These are phyloP conservation scores for Synergus laeviventris DNA, from an alignment of 2,888 invertebrate species.

Conservation along the genomic window DNA sequence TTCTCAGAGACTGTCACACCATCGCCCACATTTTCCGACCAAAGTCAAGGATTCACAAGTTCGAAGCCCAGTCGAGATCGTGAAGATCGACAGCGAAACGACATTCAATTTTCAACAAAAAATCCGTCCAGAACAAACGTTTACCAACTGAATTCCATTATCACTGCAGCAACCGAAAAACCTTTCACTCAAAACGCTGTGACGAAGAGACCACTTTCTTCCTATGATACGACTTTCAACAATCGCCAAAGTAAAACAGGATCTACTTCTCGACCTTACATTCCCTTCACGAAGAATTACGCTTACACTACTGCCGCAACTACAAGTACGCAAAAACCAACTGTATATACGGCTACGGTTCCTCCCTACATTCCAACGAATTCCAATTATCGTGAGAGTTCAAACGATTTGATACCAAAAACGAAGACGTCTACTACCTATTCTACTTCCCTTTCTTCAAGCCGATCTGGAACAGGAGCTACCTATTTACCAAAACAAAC, in stretches of 20 bases:
- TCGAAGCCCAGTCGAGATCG: background rate
- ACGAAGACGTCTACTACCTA: slow-evolving; percentile 50
- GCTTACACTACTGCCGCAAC: slow-evolving; percentile 60
- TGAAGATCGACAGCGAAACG: slow-evolving; percentile 35
- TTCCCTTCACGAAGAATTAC: slow-evolving; percentile 73
- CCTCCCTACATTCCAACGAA: slow-evolving; percentile 67
- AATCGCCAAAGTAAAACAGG: slow-evolving; percentile 68
- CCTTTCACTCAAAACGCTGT: slow-evolving; percentile 54
- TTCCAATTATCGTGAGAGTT: slow-evolving; percentile 61
- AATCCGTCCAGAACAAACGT: slow-evolving; percentile 55
- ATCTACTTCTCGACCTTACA: slow-evolving; percentile 69
- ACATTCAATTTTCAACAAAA: slow-evolving; percentile 50
- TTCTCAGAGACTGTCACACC: slow-evolving; percentile 27
- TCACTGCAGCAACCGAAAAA: slow-evolving; percentile 67
- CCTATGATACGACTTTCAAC: slow-evolving; percentile 68
- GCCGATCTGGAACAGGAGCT: slow-evolving; percentile 55
- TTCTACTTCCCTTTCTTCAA: slow-evolving; percentile 52
- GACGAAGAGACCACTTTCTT: slow-evolving; percentile 56
- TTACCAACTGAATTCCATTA: slow-evolving; percentile 60
- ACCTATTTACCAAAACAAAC: slow-evolving; percentile 65
- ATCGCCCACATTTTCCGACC: background rate
- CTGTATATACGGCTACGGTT: slow-evolving; percentile 58
- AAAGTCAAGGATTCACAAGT: background rate
- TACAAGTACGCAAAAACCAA: slow-evolving; percentile 51
- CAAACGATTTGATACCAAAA: slow-evolving; percentile 56